A percentile compares a stretch with the other conserved stretches of the same genome.
These are phyloP conservation scores for Alexandromys fortis DNA, from an alignment of 2,113 vertebrate genomes.

Conservation along the genomic window DNA sequence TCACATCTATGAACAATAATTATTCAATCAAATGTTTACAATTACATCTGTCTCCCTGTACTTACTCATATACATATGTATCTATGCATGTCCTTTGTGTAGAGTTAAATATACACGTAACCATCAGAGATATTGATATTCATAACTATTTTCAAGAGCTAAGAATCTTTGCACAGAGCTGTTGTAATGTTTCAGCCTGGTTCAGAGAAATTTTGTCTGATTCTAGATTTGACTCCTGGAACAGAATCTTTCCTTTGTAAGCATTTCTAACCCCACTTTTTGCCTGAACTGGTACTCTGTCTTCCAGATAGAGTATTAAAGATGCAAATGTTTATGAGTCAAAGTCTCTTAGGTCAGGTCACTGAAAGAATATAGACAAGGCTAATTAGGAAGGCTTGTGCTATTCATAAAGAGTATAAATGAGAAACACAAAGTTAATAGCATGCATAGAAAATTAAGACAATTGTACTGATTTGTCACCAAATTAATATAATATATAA, in stretches of 20 bases:
- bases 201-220: neutral
- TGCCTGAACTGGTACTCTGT: neutral
- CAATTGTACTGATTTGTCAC: neutral
- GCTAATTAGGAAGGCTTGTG: neutral
- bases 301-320: neutral
- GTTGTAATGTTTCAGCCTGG: neutral
- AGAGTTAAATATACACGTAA: neutral
- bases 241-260: neutral
- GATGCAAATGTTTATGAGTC: neutral
- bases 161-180: neutral
- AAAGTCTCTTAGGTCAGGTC: neutral
- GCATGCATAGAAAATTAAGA: neutral
- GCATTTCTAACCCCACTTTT: conserved; percentile 9
- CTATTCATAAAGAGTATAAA: neutral
- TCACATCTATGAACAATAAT: neutral
- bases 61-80: neutral
- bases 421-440: neutral
- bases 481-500: neutral
- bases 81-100: neutral
- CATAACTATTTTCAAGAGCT: neutral
- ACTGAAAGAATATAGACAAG: neutral
- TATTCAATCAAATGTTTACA: neutral
- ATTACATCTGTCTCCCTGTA: neutral
- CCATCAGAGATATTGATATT: neutral
- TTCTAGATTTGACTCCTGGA: neutral